A percentile compares a stretch with the other conserved stretches of the same genome.
These are phyloP conservation scores for Eumeta japonica DNA, from an alignment of 1,140 invertebrate species.

Conservation along the genomic window DNA sequence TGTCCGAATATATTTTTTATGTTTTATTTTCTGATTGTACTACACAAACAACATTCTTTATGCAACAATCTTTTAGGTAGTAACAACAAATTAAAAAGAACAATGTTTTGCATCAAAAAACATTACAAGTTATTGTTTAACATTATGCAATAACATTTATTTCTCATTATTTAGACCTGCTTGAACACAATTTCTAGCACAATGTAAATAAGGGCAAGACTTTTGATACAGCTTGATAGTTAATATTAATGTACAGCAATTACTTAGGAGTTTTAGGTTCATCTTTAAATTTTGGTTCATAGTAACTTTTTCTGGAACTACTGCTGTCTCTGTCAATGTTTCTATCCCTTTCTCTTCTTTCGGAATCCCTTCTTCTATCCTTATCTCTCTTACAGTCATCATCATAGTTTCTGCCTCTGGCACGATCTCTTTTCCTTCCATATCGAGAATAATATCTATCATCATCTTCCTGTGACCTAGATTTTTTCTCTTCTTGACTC, in stretches of 20 bases:
- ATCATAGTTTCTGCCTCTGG: conserved; percentile 15
- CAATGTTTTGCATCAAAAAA: too few relatives aligned
- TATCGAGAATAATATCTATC: conserved; percentile 27
- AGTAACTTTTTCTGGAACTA: conserved; percentile 63
- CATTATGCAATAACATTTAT: too few relatives aligned
- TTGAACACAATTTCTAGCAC: too few relatives aligned
- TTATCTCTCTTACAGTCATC: conserved; percentile 24
- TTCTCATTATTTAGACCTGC: too few relatives aligned
- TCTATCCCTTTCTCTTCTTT: conserved; percentile 26
- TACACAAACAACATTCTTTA: too few relatives aligned
- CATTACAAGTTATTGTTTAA: too few relatives aligned
- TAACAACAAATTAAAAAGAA: too few relatives aligned
- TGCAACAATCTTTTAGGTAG: too few relatives aligned
- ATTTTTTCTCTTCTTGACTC: conserved; percentile 55
- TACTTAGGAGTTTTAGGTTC: conserved; percentile 78
- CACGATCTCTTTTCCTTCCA: conserved; percentile 25
- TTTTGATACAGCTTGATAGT: conserved; percentile 5
- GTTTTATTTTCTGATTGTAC: too few relatives aligned
- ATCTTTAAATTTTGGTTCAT: conserved; percentile 71
- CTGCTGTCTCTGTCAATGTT: conserved; percentile 3
- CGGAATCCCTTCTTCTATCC: conserved; percentile 52
- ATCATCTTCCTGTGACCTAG: conserved; percentile 38
- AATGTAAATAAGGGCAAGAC: too few relatives aligned
- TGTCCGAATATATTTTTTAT: too few relatives aligned
- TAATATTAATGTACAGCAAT: conserved; percentile 4